These are phyloP conservation scores for Zhengitettix transpicula DNA, from an alignment of 2,888 invertebrate species.

Conservation along the genomic window DNA sequence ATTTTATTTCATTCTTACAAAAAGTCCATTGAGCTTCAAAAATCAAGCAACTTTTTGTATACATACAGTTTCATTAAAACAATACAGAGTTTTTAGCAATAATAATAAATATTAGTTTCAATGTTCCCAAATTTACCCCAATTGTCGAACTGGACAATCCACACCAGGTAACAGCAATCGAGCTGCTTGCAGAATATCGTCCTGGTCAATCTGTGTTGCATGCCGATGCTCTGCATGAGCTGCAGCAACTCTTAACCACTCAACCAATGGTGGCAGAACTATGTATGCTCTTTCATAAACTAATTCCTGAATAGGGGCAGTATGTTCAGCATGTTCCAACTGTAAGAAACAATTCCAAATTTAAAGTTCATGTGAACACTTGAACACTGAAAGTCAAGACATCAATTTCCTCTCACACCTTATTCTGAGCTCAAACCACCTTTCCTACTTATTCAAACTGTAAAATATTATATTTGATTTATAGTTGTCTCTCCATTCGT, in stretches of 20 bases:
- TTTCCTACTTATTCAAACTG: too few relatives aligned
- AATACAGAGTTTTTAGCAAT: background rate
- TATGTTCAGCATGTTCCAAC: constrained; percentile 46
- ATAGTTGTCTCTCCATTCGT: too few relatives aligned
- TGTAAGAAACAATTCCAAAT: constrained; percentile 19
- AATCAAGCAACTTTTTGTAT: too few relatives aligned
- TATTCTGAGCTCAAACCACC: too few relatives aligned
- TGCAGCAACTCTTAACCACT: constrained; percentile 71
- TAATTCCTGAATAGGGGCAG: constrained; percentile 45
- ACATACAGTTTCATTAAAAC: too few relatives aligned
- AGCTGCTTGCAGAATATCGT: constrained; percentile 80
- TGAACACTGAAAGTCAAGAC: too few relatives aligned
- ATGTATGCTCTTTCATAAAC: constrained; percentile 79
- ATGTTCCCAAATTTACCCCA: constrained; percentile 31
- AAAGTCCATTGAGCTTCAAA: too few relatives aligned
- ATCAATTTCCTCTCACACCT: too few relatives aligned
- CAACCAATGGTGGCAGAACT: constrained; percentile 75
- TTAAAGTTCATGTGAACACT: too few relatives aligned
- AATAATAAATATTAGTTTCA: background rate
- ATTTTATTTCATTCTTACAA: too few relatives aligned
- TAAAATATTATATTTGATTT: too few relatives aligned
- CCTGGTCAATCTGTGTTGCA: constrained; percentile 60
- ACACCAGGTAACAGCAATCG: constrained; percentile 70
- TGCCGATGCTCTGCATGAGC: constrained; percentile 70
- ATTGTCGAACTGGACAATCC: constrained; percentile 68